phyloP scores from a whole-genome alignment of 2,888 invertebrate genomes.

The Morpho achilles region DNA sequence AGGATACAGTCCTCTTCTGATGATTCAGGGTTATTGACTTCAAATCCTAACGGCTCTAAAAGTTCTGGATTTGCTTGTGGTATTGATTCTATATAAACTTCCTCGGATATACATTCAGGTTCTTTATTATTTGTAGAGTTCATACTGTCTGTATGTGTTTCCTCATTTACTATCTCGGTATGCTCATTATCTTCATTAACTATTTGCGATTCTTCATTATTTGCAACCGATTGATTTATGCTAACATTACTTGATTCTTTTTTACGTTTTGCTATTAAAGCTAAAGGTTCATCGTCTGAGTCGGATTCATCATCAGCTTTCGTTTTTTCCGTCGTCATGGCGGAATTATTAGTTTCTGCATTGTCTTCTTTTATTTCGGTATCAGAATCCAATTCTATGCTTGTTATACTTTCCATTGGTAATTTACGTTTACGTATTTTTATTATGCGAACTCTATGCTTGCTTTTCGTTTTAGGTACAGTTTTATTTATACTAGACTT shows the following conservation, averaged over 20 bases:
- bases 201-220: neutral
- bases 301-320: slow-evolving; percentile 16
- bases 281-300: slow-evolving; percentile 63
- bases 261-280: slow-evolving; percentile 46
- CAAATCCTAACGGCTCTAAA: slow-evolving; percentile 8
- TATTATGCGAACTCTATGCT: slow-evolving; percentile 2
- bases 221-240: slow-evolving; percentile 4
- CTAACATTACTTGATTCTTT: neutral
- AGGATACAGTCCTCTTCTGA: slow-evolving; percentile 25
- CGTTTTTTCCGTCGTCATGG: neutral
- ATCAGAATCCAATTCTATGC: slow-evolving; percentile 8
- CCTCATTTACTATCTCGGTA: neutral
- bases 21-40: slow-evolving; percentile 6
- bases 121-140: neutral
- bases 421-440: slow-evolving; percentile 14
- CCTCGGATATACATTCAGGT: neutral
- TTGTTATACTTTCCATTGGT: neutral
- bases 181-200: slow-evolving; percentile 1
- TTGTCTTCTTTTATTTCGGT: neutral
- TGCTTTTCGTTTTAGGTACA: neutral
- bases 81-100: neutral
- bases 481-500: slow-evolving; percentile 1
- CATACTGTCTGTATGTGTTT: neutral
- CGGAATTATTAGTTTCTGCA: neutral
- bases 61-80: slow-evolving; percentile 9